Evolutionary conservation across 2,797 vertebrate species (phyloP).

Genomic region (Lacerta agilis): DNA sequence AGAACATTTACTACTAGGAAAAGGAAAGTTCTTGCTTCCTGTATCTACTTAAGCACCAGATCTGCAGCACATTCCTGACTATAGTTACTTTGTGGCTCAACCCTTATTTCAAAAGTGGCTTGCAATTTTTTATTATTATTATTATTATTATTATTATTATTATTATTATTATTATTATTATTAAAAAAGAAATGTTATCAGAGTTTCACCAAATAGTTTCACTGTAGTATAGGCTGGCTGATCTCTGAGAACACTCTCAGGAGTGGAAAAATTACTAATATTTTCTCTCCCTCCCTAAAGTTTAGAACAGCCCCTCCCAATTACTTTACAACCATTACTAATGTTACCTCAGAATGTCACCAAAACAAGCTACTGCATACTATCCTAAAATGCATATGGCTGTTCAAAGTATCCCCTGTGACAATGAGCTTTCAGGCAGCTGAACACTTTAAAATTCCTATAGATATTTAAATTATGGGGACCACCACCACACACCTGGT

Average conservation of each 20-base stretch:
- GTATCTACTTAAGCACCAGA: not conserved
- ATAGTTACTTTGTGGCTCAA: not conserved
- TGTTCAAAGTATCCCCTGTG: not conserved
- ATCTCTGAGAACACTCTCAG: too few species aligned
- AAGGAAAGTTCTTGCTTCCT: not conserved
- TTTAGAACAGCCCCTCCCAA: not conserved
- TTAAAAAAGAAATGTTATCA: not conserved
- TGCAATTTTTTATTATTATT: not conserved
- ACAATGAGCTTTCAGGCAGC: not conserved
- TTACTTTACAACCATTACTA: not conserved
- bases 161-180: too few species aligned
- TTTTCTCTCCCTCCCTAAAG: too few species aligned
- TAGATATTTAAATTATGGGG: not conserved
- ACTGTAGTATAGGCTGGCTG: not conserved
- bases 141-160: too few species aligned
- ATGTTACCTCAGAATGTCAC: not conserved
- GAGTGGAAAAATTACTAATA: not conserved
- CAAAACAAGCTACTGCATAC: not conserved
- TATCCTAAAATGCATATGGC: not conserved
- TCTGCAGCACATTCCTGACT: not conserved
- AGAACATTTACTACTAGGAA: accelerated
- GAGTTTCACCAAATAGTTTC: not conserved
- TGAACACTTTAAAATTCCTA: not conserved
- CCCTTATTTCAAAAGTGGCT: not conserved
- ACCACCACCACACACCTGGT: not conserved